phyloP scores from a whole-genome alignment of 2,113 vertebrate genomes.

The Hippopotamus amphibius region DNA sequence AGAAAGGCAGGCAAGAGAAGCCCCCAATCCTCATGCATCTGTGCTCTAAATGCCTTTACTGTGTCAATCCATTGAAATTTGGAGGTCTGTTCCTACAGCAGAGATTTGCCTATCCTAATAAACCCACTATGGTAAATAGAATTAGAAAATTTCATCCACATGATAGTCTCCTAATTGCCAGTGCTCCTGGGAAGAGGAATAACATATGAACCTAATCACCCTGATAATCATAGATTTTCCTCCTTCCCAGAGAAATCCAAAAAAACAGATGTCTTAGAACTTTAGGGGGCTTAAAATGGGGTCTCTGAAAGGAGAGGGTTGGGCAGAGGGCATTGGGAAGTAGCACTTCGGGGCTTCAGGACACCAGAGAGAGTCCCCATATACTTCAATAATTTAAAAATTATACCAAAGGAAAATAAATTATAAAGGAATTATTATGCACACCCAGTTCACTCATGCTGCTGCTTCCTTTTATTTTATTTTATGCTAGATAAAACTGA shows the following conservation, averaged over 20 bases:
- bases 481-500: constrained; percentile 41
- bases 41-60: background rate
- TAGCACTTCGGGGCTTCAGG: background rate
- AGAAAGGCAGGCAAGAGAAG: background rate
- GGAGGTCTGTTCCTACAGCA: background rate
- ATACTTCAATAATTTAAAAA: background rate
- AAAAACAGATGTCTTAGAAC: background rate
- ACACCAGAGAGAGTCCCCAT: background rate
- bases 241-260: background rate
- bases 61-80: background rate
- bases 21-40: background rate
- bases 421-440: constrained; percentile 32
- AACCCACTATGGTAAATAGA: background rate
- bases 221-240: background rate
- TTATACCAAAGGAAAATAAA: constrained; percentile 40
- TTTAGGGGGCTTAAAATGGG: background rate
- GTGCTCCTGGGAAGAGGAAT: background rate
- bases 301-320: background rate
- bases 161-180: background rate
- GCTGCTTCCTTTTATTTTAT: constrained; percentile 35
- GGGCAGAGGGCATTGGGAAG: background rate
- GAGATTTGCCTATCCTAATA: constrained; percentile 1
- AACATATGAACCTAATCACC: background rate
- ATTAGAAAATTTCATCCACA: background rate
- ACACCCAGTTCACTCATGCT: background rate